phyloP scores from a whole-genome alignment of 2,797 vertebrate genomes.

The Euphonia xanthogaster region DNA sequence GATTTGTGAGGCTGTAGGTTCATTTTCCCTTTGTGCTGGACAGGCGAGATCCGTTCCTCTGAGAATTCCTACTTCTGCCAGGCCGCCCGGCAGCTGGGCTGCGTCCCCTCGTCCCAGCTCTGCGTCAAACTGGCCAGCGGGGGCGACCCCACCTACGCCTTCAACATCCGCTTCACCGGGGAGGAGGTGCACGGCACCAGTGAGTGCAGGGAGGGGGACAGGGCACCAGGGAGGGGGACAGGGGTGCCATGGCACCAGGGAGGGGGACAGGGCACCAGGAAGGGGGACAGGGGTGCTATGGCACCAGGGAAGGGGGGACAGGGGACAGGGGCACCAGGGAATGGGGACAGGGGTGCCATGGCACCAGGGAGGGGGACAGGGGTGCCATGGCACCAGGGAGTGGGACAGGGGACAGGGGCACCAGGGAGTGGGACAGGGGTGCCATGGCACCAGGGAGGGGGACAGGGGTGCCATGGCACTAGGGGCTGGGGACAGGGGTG shows the following conservation, averaged over 20 bases:
- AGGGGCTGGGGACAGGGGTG: not conserved
- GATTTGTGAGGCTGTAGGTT: rapidly evolving
- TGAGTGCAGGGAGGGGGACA: not conserved
- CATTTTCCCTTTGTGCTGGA: not conserved
- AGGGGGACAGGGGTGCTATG: too few relatives aligned
- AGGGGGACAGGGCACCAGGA: not conserved
- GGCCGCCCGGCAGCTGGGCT: conserved; percentile 91
- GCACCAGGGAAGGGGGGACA: too few relatives aligned
- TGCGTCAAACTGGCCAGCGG: conserved; percentile 96
- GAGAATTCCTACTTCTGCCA: conserved; percentile 99
- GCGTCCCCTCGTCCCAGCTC: conserved; percentile 92
- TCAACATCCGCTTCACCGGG: conserved; percentile 98
- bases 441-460: too few relatives aligned
- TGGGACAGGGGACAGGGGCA: too few relatives aligned
- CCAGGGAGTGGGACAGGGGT: too few relatives aligned
- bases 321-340: too few relatives aligned
- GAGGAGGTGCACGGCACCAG: conserved; percentile 99
- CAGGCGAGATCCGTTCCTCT: conserved; percentile 91
- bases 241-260: not conserved
- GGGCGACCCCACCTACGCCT: conserved; percentile 94
- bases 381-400: too few relatives aligned
- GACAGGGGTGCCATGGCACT: rapidly evolving
- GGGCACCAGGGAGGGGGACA: too few relatives aligned
- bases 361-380: too few relatives aligned
- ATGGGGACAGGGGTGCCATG: too few relatives aligned